Conservation (phyloP, 2,113 vertebrate species). For the Melanocharis versteri region DNA sequence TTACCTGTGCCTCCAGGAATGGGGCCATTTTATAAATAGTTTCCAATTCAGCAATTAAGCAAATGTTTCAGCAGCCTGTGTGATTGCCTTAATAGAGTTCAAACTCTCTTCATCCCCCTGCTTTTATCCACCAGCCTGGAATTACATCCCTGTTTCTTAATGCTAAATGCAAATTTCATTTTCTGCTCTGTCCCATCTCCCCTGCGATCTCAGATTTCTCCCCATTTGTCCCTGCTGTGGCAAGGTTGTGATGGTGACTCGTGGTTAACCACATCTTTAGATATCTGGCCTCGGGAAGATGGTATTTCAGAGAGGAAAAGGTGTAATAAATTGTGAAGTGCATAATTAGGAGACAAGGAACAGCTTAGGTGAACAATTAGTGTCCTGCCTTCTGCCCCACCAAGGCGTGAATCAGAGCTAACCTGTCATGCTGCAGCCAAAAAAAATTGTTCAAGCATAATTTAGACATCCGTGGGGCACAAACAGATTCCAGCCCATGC, state of each 20-base stretch:
- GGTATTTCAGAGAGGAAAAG: background rate
- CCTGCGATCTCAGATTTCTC: background rate
- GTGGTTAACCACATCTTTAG: background rate
- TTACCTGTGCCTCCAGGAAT: background rate
- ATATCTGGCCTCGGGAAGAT: background rate
- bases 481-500: background rate
- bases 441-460: background rate
- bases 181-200: background rate
- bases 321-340: background rate
- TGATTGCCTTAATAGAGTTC: background rate
- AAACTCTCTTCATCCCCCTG: background rate
- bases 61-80: background rate
- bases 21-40: background rate
- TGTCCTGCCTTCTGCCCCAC: background rate
- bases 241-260: background rate
- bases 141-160: background rate
- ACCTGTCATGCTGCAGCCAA: background rate
- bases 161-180: background rate
- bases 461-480: background rate
- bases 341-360: background rate
- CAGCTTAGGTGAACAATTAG: background rate
- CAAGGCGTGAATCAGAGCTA: background rate
- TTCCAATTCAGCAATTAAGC: background rate
- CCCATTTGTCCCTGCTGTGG: background rate
- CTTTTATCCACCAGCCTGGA: background rate